phyloP scores from a whole-genome alignment of 2,797 vertebrate species.

The Anas georgica region DNA sequence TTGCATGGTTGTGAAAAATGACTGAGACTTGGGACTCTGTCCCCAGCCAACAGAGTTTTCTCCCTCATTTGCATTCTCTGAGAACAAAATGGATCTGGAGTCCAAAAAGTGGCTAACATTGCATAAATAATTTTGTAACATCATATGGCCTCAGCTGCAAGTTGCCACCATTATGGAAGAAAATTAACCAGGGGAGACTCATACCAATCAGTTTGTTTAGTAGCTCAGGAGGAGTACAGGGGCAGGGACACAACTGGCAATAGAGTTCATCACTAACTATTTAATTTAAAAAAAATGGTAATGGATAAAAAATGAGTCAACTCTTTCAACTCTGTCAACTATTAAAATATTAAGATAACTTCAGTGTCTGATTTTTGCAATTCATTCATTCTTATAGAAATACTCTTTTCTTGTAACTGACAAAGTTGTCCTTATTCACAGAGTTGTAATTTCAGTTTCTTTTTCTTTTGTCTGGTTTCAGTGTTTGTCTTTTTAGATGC shows the following conservation, averaged over 20 bases:
- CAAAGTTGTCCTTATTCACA: background rate
- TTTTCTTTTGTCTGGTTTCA: slow-evolving; percentile 54
- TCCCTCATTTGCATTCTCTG: slow-evolving; percentile 68
- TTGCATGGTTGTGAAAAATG: slow-evolving; percentile 57
- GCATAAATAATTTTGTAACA: slow-evolving; percentile 85
- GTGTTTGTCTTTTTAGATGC: slow-evolving; percentile 57
- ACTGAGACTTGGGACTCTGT: slow-evolving; percentile 60
- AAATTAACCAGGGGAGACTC: slow-evolving; percentile 86
- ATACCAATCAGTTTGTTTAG: slow-evolving; percentile 82
- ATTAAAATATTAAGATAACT: background rate
- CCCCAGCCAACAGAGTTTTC: slow-evolving; percentile 70
- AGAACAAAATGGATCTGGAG: slow-evolving; percentile 74
- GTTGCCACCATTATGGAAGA: slow-evolving; percentile 81
- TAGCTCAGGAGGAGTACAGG: slow-evolving; percentile 78
- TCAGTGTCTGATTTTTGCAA: background rate
- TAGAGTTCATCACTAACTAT: slow-evolving; percentile 77
- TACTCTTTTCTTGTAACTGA: background rate
- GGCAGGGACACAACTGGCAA: slow-evolving; percentile 75
- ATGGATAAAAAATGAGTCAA: slow-evolving; percentile 27
- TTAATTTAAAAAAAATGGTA: slow-evolving; percentile 62
- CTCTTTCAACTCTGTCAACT: background rate
- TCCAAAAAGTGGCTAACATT: slow-evolving; percentile 81
- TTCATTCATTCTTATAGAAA: background rate
- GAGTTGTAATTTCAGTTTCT: background rate
- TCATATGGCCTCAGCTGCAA: slow-evolving; percentile 85